Base-by-base conservation (phyloP, 2,888 invertebrate species). In the Electrophaes corylata region DNA sequence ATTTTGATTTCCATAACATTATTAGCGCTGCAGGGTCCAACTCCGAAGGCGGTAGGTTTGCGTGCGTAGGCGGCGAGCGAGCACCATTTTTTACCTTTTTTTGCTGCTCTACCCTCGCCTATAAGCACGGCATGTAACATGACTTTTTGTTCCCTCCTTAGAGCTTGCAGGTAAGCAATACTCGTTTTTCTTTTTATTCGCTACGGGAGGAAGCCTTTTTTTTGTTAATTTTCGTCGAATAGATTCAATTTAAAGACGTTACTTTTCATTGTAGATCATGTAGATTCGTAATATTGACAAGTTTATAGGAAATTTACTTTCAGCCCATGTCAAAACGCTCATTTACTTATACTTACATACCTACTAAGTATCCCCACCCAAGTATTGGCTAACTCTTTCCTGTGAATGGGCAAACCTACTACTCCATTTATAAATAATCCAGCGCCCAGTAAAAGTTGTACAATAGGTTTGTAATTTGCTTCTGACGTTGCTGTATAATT, bases 91-190 rank as follows among this genome's bases (percentile, higher is more conserved):
- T 81, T 84, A 73, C 76, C 72, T 85, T 89, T 89, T 29, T 91
- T 90, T 89, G 84, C 85, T 80, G 84, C 85, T 80, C 73, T 80
- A 84, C 84, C 86, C 86, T 86, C 83, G 80, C 83, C 71, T 73
- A 69, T 41, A 51, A 64, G 75, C 75, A 76, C 39, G 63, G 75
- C 75, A 76, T 82, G 80, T 81, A 43, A 12, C 79, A 83, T 75
- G 59, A 57, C 84, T 84, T 82, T 78, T 72, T 70, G 73, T 79
- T 77, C 79, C 77, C 72, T 69, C 72, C 72, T 76, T 78, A 78
- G 73, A 72, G 69, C 73, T 79, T 83, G 84, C 88, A 88, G 88
- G 90, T 91, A 89, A 83, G 87, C 88, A 82, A 71, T 73, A 73
- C 74, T 84, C 54, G 43, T 80, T 84, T 84, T 86, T 81, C 80